A percentile compares a stretch with the other conserved stretches of the same genome.
These are phyloP conservation scores for Hypena proboscidalis DNA, from an alignment of 2,888 invertebrate genomes.

Conservation along the genomic window DNA sequence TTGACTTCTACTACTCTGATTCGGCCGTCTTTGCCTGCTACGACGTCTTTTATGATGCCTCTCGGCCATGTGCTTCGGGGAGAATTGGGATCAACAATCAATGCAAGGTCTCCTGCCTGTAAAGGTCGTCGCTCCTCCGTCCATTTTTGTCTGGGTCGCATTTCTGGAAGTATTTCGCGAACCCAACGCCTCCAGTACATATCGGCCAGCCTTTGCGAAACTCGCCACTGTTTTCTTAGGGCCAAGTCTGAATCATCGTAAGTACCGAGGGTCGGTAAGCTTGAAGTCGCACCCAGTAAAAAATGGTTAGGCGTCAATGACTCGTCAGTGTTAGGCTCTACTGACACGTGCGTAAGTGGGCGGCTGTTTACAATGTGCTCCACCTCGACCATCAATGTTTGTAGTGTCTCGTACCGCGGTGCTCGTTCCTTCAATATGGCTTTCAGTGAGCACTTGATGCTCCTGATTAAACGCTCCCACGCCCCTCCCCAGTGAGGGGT, in stretches of 20 bases:
- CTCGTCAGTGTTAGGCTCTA: slow-evolving; percentile 6
- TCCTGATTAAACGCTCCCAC: too few species aligned
- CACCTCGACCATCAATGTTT: slow-evolving; percentile 19
- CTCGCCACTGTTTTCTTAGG: slow-evolving; percentile 23
- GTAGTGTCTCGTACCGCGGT: slow-evolving; percentile 19
- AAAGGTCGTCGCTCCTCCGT: slow-evolving; percentile 2
- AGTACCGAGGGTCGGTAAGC: slow-evolving; percentile 3
- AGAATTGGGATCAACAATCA: too few species aligned
- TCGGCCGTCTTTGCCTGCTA: too few species aligned
- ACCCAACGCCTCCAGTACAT: slow-evolving; percentile 26
- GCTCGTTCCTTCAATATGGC: slow-evolving; percentile 27
- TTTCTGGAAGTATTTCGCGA: slow-evolving; percentile 22
- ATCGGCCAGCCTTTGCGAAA: slow-evolving; percentile 18
- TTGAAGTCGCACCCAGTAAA: slow-evolving; percentile 27
- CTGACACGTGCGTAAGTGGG: too few species aligned
- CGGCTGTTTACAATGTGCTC: slow-evolving; percentile 26
- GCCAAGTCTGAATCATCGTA: slow-evolving; percentile 13
- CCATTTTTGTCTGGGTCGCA: slow-evolving; percentile 14
- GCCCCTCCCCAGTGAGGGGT: too few species aligned
- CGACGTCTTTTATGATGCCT: too few species aligned
- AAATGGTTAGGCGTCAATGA: slow-evolving; percentile 42
- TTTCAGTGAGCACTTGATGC: slow-evolving; percentile 24
- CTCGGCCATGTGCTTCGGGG: too few species aligned
- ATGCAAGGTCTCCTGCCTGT: slow-evolving; percentile 11
- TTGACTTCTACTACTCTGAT: too few species aligned